Base-by-base conservation (phyloP, 2,888 invertebrate genomes). In the Hydrotaea cyrtoneurina region DNA sequence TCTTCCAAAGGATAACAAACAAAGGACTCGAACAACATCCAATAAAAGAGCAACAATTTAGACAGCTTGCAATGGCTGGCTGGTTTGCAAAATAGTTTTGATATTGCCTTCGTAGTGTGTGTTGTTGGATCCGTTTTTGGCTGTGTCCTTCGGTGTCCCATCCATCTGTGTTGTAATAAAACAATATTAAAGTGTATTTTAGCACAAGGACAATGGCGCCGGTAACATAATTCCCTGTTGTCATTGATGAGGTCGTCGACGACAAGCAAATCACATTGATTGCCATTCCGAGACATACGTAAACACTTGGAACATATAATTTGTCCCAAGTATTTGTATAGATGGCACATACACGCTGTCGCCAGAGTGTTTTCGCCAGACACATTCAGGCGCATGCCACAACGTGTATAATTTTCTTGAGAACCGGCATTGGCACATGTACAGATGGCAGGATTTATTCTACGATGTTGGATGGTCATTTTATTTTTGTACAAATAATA, bases 41-140 rank as follows among this genome's bases (percentile, higher is more conserved):
- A 77, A 78, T 71, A 83, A 78, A 80, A 55, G 64, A 80, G 80
- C 69, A 80, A 75, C 75, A 80, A 78, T 78, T 78, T 75, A 64
- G n/a, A 66, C 46, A 78, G 69, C 62, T 75, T 78, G 78, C 64
- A 55, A 71, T 71, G 78, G 43, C 17, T 69, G 55, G 17, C 76
- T 69, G 55, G 17, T 73, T 73, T 57, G 74, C 69, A 83, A 78
- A 80, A 76, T 71, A 74, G 46, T 84, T 78, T 75, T 80, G 74
- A 11, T 46, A 7, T 66, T 62, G n/a, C 26, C n/a, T 36, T 17
- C 1, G 13, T 13, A 36, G 64, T 64, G 3, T 36, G n/a, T 43
- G 43, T 66, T 39, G 13, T 17, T 66, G 17, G 64, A 3, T 43
- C 10, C 23, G 46, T 71, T 46, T 71, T 23, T 50, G 15, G 46